phyloP scores from a whole-genome alignment of 2,113 vertebrate genomes.

The Struthio camelus region DNA sequence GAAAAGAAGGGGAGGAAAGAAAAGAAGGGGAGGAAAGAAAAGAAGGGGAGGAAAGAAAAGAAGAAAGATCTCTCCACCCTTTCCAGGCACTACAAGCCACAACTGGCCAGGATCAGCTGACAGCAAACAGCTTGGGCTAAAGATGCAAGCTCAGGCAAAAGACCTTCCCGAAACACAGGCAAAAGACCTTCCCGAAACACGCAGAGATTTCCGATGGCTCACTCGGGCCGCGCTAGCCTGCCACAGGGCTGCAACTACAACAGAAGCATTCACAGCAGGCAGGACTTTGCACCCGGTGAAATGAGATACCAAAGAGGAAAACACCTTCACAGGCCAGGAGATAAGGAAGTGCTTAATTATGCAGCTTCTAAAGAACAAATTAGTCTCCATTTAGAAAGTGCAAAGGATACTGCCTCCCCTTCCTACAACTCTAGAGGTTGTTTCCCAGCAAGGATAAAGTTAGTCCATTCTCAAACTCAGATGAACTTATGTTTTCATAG shows the following conservation, averaged over 20 bases:
- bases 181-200: background rate
- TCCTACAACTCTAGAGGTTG: background rate
- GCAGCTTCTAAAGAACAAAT: background rate
- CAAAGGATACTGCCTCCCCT: background rate
- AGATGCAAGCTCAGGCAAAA: conserved; percentile 22
- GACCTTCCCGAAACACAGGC: background rate
- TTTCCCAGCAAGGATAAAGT: background rate
- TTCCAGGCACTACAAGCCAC: conserved; percentile 1
- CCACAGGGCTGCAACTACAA: background rate
- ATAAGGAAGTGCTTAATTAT: background rate
- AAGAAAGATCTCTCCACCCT: background rate
- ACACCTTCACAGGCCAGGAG: background rate
- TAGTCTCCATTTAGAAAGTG: background rate
- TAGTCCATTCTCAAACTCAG: background rate
- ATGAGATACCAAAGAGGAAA: background rate
- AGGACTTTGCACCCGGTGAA: background rate
- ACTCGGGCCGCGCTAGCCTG: background rate
- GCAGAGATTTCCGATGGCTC: accelerated
- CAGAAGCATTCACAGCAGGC: background rate
- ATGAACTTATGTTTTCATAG: background rate
- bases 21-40: no score
- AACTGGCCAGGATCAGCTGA: conserved; percentile 29
- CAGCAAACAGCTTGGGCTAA: background rate
- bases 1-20: no score
- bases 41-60: background rate